A percentile compares a stretch with the other conserved stretches of the same genome.
phyloP scores from a whole-genome alignment of 1,140 invertebrate genomes.

The Trypoxylus dichotomus region DNA sequence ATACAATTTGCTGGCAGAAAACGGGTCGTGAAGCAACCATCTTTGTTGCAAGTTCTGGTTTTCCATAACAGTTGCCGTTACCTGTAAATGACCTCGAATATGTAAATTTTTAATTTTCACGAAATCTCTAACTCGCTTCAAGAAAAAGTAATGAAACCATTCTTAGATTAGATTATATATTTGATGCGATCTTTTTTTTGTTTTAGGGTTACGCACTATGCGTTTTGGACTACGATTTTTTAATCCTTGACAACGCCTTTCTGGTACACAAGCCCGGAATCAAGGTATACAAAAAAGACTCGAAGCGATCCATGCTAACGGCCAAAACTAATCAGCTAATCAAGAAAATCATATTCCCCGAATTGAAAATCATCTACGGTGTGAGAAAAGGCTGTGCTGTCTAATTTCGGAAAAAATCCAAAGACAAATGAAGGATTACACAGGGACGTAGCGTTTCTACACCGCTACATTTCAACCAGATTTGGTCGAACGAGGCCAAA shows the following conservation, averaged over 20 bases:
- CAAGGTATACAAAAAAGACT: constrained; percentile 77
- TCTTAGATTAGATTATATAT: background rate
- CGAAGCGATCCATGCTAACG: constrained; percentile 72
- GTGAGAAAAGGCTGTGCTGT: constrained; percentile 72
- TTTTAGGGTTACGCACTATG: constrained; percentile 83
- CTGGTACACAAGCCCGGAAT: constrained; percentile 86
- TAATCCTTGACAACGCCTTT: constrained; percentile 88
- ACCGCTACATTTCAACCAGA: background rate
- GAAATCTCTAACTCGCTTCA: no score
- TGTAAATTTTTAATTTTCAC: no score
- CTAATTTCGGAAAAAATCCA: background rate
- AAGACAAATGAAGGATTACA: background rate
- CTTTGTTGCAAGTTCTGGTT: no score
- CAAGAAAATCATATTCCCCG: constrained; percentile 78
- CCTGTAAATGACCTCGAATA: no score
- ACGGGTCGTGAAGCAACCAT: no score
- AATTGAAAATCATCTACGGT: constrained; percentile 82
- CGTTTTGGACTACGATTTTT: constrained; percentile 85
- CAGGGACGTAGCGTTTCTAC: background rate
- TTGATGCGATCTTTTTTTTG: constrained; percentile 37
- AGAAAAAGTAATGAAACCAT: no score
- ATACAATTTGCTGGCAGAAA: no score
- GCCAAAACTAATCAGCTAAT: constrained; percentile 79
- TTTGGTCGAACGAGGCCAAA: background rate
- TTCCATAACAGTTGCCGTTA: no score